phyloP scores from a whole-genome alignment of 2,888 invertebrate genomes.

The Orthonychiurus folsomi region DNA sequence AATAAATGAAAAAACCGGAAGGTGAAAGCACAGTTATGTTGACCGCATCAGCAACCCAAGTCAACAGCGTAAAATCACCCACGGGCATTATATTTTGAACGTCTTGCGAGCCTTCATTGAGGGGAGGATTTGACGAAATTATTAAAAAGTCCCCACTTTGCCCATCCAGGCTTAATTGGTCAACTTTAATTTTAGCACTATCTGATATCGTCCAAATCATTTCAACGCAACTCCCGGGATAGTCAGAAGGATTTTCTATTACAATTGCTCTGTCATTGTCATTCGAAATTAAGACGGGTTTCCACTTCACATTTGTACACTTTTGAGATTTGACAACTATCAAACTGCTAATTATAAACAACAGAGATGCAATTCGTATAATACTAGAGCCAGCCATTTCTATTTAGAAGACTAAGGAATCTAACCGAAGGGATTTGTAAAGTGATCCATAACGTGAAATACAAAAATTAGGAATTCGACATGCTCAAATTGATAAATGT shows the following conservation, averaged over 20 bases:
- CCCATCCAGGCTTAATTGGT: conserved; percentile 5
- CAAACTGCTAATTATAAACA: too few relatives aligned
- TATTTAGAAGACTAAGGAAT: too few relatives aligned
- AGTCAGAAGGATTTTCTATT: background rate
- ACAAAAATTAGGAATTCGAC: too few relatives aligned
- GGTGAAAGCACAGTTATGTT: background rate
- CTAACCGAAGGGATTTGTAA: too few relatives aligned
- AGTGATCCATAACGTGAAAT: too few relatives aligned
- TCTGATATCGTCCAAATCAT: conserved; percentile 1
- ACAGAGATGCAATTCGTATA: too few relatives aligned
- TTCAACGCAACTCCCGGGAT: background rate
- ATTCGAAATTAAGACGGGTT: too few relatives aligned
- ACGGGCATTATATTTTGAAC: background rate
- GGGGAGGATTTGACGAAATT: background rate
- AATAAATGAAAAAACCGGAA: background rate
- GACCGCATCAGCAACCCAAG: background rate
- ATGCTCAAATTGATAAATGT: too few relatives aligned
- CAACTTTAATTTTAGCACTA: conserved; percentile 5
- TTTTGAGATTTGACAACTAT: too few relatives aligned
- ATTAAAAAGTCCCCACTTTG: conserved; percentile 6
- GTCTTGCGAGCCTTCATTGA: background rate
- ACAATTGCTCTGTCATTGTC: too few relatives aligned
- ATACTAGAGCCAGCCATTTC: too few relatives aligned
- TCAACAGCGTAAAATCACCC: background rate
- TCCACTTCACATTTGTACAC: too few relatives aligned